A percentile compares a stretch with the other conserved stretches of the same genome.
These are phyloP conservation scores for Brachionus koreanus DNA, from an alignment of 1,140 invertebrate species.

Conservation along the genomic window DNA sequence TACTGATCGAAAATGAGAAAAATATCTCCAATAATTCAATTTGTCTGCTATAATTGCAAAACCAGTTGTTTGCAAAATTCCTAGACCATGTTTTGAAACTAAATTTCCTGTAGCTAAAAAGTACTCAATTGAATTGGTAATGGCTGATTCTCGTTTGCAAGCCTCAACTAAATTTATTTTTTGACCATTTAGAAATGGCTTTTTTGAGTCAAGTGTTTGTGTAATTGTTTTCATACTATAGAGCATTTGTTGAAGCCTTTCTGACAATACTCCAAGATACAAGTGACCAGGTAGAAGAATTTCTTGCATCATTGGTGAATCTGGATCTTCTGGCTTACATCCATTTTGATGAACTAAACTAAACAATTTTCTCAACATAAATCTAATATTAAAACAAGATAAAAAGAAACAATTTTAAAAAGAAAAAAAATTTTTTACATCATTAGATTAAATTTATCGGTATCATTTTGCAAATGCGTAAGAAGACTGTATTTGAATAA, in stretches of 20 bases:
- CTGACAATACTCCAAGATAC: constrained; percentile 69
- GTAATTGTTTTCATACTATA: constrained; percentile 60
- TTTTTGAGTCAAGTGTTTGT: constrained; percentile 27
- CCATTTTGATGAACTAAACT: constrained; percentile 72
- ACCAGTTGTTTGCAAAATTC: constrained; percentile 65
- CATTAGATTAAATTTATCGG: constrained; percentile 61
- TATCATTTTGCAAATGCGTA: constrained; percentile 68
- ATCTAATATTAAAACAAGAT: constrained; percentile 54
- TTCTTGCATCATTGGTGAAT: constrained; percentile 93
- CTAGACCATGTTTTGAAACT: constrained; percentile 68
- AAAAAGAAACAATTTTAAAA: constrained; percentile 46
- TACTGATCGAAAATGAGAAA: constrained; percentile 91
- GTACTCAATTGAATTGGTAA: constrained; percentile 60
- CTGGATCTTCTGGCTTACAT: constrained; percentile 77
- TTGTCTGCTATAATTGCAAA: constrained; percentile 92
- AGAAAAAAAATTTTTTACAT: constrained; percentile 53
- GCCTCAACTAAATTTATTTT: constrained; percentile 46
- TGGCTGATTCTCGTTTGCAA: constrained; percentile 60
- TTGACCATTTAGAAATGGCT: constrained; percentile 62
- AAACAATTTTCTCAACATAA: constrained; percentile 88
- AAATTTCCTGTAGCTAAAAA: constrained; percentile 88
- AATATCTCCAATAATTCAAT: constrained; percentile 89
- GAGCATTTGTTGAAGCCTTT: constrained; percentile 69
- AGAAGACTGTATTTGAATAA: constrained; percentile 68
- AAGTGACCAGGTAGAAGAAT: constrained; percentile 82